Percentiles rank a stretch among this genome's conserved stretches.
Conservation (phyloP, 2,888 invertebrate species). For the Leucophenga maculata region DNA sequence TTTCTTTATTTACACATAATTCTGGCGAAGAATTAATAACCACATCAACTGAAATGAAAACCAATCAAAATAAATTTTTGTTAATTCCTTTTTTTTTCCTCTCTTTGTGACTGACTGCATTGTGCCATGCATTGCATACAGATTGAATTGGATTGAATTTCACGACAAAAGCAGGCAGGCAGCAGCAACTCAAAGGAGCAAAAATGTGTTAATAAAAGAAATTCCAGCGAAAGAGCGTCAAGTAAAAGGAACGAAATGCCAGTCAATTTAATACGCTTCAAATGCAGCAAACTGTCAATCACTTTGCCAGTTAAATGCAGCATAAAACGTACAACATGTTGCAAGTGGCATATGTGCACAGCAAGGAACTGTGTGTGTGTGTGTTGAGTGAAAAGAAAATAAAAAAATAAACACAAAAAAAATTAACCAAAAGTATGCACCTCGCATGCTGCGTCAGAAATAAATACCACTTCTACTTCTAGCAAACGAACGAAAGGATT, state of each 20-base stretch:
- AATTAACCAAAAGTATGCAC: slow-evolving; percentile 5
- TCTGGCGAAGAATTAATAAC: slow-evolving; percentile 3
- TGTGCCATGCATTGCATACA: slow-evolving; percentile 10
- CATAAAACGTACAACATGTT: slow-evolving; percentile 37
- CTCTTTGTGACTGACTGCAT: background rate
- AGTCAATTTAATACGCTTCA: slow-evolving; percentile 24
- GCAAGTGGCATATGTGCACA: slow-evolving; percentile 48
- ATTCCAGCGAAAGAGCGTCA: background rate
- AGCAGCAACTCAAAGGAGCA: slow-evolving; percentile 14
- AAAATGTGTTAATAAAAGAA: slow-evolving; percentile 9
- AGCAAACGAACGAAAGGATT: slow-evolving; percentile 30
- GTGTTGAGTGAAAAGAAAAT: slow-evolving; percentile 38
- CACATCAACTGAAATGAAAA: background rate
- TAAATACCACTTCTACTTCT: background rate
- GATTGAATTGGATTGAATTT: slow-evolving; percentile 9
- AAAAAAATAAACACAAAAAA: slow-evolving; percentile 48
- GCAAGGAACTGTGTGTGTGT: slow-evolving; percentile 28
- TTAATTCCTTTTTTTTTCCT: too few relatives aligned
- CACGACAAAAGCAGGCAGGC: slow-evolving; percentile 6
- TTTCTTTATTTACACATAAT: slow-evolving; percentile 12
- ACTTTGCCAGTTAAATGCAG: slow-evolving; percentile 34
- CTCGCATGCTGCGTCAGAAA: slow-evolving; percentile 12
- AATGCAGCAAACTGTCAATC: slow-evolving; percentile 56
- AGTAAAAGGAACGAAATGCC: background rate
- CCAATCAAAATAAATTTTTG: slow-evolving; percentile 19